Conservation (phyloP, 2,797 vertebrate species). For the Pogonophryne albipinna region DNA sequence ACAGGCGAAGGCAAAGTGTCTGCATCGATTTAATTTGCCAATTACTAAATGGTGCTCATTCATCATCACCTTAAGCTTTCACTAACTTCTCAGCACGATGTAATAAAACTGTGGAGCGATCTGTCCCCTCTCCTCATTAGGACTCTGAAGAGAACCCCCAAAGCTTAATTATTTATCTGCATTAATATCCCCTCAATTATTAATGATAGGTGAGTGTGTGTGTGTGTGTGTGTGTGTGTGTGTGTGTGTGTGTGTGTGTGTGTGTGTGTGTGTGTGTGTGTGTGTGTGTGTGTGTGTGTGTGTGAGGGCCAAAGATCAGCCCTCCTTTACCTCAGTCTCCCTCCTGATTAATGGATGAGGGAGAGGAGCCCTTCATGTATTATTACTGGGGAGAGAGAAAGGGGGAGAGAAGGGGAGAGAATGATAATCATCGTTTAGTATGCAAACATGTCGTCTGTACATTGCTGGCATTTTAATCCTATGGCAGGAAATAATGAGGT, state of each 20-base stretch:
- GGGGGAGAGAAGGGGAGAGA: constrained; percentile 23
- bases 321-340: constrained; percentile 66
- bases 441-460: constrained; percentile 65
- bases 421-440: constrained; percentile 72
- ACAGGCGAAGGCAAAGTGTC: constrained; percentile 1
- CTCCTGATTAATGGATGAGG: constrained; percentile 81
- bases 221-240: constrained; percentile 60
- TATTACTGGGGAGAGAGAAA: constrained; percentile 73
- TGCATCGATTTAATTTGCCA: constrained; percentile 61
- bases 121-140: constrained; percentile 78
- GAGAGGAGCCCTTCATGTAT: constrained; percentile 80
- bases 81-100: constrained; percentile 68
- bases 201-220: constrained; percentile 63
- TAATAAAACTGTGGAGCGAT: constrained; percentile 65
- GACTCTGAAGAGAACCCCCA: constrained; percentile 58
- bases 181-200: constrained; percentile 81
- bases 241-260: constrained; percentile 42
- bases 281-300: constrained; percentile 21
- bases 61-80: constrained; percentile 65
- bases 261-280: constrained; percentile 59
- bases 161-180: constrained; percentile 83
- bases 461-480: constrained; percentile 61
- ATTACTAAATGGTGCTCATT: constrained; percentile 42
- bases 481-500: not conserved
- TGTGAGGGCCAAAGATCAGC: constrained; percentile 77